Conservation (phyloP, 2,113 vertebrate genomes). For the Scopus umbretta region DNA sequence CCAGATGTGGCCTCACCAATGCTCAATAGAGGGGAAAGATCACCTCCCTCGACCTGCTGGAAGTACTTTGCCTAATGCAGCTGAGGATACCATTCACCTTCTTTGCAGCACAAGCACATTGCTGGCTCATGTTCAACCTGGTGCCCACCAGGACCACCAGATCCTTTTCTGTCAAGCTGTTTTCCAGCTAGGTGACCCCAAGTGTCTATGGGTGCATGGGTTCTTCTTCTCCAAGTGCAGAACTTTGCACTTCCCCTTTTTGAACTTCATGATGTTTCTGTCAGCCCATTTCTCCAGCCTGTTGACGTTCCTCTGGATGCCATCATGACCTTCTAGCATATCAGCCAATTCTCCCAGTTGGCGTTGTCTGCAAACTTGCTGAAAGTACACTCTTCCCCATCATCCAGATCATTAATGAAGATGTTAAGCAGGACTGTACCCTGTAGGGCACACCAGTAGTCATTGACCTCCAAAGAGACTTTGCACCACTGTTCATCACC, state of each 20-base stretch:
- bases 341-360: neutral
- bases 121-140: no score
- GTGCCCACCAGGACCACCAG: neutral
- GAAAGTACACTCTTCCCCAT: neutral
- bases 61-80: neutral
- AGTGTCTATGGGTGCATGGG: neutral
- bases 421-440: neutral
- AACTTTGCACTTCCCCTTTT: no score
- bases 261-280: neutral
- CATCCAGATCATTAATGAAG: neutral
- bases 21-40: neutral
- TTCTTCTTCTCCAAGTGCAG: neutral
- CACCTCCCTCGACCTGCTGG: neutral
- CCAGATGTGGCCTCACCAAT: neutral
- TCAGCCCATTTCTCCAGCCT: neutral
- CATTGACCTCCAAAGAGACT: neutral
- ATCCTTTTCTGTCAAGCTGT: neutral
- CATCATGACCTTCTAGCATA: accelerated
- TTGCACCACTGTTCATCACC: neutral
- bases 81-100: no score
- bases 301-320: neutral
- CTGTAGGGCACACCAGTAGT: neutral
- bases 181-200: neutral
- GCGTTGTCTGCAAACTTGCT: neutral
- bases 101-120: neutral